A percentile compares a stretch with the other conserved stretches of the same genome.
phyloP scores from a whole-genome alignment of 1,140 invertebrate species.

The Microplitis demolitor region DNA sequence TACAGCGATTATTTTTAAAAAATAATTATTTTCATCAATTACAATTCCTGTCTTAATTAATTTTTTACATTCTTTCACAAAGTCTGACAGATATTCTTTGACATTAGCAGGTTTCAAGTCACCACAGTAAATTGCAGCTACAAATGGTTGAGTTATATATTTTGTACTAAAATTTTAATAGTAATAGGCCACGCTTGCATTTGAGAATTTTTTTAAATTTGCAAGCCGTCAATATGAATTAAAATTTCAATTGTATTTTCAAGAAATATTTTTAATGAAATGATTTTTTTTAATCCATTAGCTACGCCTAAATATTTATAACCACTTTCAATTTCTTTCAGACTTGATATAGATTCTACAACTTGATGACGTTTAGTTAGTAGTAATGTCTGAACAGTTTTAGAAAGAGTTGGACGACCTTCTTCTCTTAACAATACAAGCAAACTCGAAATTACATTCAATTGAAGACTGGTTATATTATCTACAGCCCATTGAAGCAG shows the following conservation, averaged over 20 bases:
- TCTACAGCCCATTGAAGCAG: slow-evolving; percentile 23
- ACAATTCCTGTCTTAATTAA: slow-evolving; percentile 13
- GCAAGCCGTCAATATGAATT: background rate
- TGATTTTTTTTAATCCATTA: slow-evolving; percentile 15
- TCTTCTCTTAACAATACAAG: slow-evolving; percentile 12
- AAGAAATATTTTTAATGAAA: slow-evolving; percentile 17
- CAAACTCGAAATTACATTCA: slow-evolving; percentile 15
- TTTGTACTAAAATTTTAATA: background rate
- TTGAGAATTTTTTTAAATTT: background rate
- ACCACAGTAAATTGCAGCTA: background rate
- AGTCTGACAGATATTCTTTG: slow-evolving; percentile 22
- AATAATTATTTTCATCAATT: slow-evolving; percentile 13
- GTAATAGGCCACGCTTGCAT: background rate
- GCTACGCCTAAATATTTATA: slow-evolving; percentile 27
- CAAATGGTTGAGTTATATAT: background rate
- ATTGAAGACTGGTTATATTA: slow-evolving; percentile 3
- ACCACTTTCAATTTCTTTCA: background rate
- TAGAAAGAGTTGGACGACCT: slow-evolving; percentile 21
- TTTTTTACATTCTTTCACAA: slow-evolving; percentile 27
- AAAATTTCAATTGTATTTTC: background rate
- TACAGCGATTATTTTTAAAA: slow-evolving; percentile 20
- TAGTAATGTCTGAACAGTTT: slow-evolving; percentile 19
- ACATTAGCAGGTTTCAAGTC: slow-evolving; percentile 19
- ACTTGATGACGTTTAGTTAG: slow-evolving; percentile 8
- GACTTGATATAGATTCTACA: slow-evolving; percentile 1